Evolutionary conservation across 2,888 invertebrate genomes (phyloP).

Genomic region (Polydesmus complanatus): DNA sequence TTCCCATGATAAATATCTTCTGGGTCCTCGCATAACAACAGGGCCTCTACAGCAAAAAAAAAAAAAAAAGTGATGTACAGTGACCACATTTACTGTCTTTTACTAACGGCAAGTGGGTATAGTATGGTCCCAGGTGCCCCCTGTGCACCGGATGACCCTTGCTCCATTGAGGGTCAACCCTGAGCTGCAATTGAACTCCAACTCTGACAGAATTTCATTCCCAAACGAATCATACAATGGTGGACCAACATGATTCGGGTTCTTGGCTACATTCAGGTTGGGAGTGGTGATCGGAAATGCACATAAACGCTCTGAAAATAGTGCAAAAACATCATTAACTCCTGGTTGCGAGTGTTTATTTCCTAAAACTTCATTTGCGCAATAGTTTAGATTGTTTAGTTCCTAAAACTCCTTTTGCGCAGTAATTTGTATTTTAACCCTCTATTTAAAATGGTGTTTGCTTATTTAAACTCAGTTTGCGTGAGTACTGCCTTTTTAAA

Average conservation of each 20-base stretch:
- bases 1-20: not conserved
- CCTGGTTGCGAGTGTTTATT: not conserved
- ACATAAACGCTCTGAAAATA: not conserved
- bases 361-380: too few species aligned
- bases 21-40: not conserved
- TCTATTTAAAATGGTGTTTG: too few species aligned
- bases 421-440: too few species aligned
- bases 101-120: conserved; percentile 1
- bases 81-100: not conserved
- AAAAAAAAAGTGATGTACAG: not conserved
- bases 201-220: conserved; percentile 1
- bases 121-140: conserved; percentile 2
- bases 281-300: not conserved
- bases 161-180: not conserved
- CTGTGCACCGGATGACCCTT: not conserved
- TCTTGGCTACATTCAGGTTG: not conserved
- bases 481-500: too few species aligned
- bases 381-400: not conserved
- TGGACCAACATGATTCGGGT: not conserved
- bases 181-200: conserved; percentile 1
- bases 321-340: not conserved
- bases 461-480: too few species aligned
- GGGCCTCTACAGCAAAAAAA: not conserved
- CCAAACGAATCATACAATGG: not conserved
- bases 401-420: too few species aligned